A percentile compares a stretch with the other conserved stretches of the same genome.
phyloP scores from a whole-genome alignment of 2,797 vertebrate species.

The Sebastes nivosus region DNA sequence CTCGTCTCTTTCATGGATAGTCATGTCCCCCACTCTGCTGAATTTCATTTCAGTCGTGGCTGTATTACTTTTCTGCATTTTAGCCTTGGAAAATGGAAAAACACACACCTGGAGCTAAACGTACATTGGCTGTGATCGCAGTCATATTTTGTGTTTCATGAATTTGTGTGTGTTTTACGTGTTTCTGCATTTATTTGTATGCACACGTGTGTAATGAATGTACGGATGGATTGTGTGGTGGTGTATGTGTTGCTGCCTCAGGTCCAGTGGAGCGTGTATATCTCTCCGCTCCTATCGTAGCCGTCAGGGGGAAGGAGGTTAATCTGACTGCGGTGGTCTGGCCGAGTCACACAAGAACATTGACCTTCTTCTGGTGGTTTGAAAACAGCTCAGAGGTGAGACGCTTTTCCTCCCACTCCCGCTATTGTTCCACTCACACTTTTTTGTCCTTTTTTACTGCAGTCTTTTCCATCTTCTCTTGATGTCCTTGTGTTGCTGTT shows the following conservation, averaged over 20 bases:
- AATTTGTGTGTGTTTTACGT: constrained; percentile 16
- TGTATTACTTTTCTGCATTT: constrained; percentile 42
- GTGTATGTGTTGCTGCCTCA: constrained; percentile 63
- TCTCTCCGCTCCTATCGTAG: constrained; percentile 90
- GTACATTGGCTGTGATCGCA: constrained; percentile 21
- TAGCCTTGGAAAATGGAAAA: constrained; percentile 35
- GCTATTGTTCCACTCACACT: constrained; percentile 1
- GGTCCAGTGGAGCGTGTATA: constrained; percentile 93
- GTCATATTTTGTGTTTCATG: constrained; percentile 1
- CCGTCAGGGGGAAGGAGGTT: constrained; percentile 88
- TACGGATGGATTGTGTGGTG: constrained; percentile 32
- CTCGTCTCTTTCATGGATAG: constrained; percentile 47
- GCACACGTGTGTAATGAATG: constrained; percentile 3
- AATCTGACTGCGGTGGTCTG: constrained; percentile 94
- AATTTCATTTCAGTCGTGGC: constrained; percentile 54
- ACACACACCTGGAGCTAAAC: constrained; percentile 41
- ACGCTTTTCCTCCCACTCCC: constrained; percentile 24
- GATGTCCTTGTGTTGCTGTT: constrained; percentile 23
- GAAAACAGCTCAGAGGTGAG: constrained; percentile 95
- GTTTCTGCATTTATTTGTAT: constrained; percentile 20
- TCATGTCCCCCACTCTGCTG: constrained; percentile 36
- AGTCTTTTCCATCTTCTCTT: background rate
- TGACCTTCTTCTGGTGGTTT: constrained; percentile 98
- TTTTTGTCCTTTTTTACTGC: constrained; percentile 15
- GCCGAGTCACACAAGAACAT: constrained; percentile 91